Percentiles rank a stretch among this genome's conserved stretches.
Conservation (phyloP, 2,888 invertebrate genomes). For the Neuroscelio doddi region DNA sequence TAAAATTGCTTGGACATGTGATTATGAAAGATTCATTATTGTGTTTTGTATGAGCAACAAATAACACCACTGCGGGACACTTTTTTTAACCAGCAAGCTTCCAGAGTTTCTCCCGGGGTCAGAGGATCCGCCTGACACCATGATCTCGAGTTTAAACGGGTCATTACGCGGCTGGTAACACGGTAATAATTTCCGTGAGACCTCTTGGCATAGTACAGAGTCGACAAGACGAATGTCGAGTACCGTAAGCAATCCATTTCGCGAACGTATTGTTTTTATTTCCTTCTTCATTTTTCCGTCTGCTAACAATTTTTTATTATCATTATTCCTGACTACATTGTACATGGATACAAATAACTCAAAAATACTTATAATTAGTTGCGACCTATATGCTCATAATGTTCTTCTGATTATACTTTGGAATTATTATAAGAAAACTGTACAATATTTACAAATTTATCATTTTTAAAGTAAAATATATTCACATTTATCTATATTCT, state of each 20-base stretch:
- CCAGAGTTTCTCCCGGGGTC: slow-evolving; percentile 49
- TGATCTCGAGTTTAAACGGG: slow-evolving; percentile 51
- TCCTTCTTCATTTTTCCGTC: slow-evolving; percentile 32
- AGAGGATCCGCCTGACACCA: slow-evolving; percentile 48
- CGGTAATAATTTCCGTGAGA: slow-evolving; percentile 56
- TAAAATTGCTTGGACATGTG: too few relatives aligned
- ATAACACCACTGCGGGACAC: slow-evolving; percentile 41
- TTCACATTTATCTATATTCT: too few relatives aligned
- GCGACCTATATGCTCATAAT: too few relatives aligned
- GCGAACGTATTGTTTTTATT: slow-evolving; percentile 43
- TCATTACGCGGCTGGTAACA: slow-evolving; percentile 58
- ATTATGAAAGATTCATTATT: slow-evolving; percentile 23
- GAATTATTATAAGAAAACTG: too few relatives aligned
- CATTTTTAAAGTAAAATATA: too few relatives aligned
- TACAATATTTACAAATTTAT: too few relatives aligned
- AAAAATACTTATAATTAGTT: slow-evolving; percentile 1
- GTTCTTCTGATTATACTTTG: too few relatives aligned
- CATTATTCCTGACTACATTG: slow-evolving; percentile 3
- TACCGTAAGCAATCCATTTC: slow-evolving; percentile 48
- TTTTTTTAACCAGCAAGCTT: slow-evolving; percentile 40
- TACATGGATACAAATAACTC: neutral
- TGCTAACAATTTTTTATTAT: slow-evolving; percentile 3
- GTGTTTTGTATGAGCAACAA: slow-evolving; percentile 16
- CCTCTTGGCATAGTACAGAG: slow-evolving; percentile 45
- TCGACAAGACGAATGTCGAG: slow-evolving; percentile 51